Evolutionary conservation across 2,888 invertebrate genomes (phyloP).

Genomic region (Caenorhabditis wallacei): DNA sequence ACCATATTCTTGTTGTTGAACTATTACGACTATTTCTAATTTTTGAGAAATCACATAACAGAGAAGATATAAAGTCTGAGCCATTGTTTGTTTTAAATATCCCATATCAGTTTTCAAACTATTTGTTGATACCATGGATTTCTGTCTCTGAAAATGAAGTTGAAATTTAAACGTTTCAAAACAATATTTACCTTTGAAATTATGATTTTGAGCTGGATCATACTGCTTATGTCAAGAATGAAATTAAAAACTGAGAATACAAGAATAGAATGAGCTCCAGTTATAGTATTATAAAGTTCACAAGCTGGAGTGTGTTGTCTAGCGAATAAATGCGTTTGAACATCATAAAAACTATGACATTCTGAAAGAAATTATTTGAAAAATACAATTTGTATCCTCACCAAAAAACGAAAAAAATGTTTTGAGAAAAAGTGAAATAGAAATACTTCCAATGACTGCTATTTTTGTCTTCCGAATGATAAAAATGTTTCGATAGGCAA

Average conservation of each 20-base stretch:
- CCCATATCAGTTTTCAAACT: slow-evolving; percentile 4
- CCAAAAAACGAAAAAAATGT: not conserved
- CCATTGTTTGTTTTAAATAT: slow-evolving; percentile 14
- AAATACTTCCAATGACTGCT: not conserved
- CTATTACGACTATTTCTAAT: not conserved
- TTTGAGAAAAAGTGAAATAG: not conserved
- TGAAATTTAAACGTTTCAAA: no score
- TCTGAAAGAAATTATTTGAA: not conserved
- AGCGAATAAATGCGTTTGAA: not conserved
- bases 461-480: not conserved
- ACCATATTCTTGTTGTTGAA: not conserved
- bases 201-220: not conserved
- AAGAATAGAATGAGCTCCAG: not conserved
- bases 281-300: not conserved
- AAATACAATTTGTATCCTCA: no score
- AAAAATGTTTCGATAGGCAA: slow-evolving; percentile 3
- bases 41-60: no score
- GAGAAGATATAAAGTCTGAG: not conserved
- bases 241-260: not conserved
- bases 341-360: not conserved
- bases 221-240: not conserved
- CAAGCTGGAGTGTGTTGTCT: not conserved
- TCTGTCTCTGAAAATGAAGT: not conserved
- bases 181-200: not conserved
- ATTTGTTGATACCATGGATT: not conserved